Percentiles rank a stretch among this genome's conserved stretches.
Evolutionary conservation across 2,888 invertebrate species (phyloP).

Genomic region (Rhingia rostrata): DNA sequence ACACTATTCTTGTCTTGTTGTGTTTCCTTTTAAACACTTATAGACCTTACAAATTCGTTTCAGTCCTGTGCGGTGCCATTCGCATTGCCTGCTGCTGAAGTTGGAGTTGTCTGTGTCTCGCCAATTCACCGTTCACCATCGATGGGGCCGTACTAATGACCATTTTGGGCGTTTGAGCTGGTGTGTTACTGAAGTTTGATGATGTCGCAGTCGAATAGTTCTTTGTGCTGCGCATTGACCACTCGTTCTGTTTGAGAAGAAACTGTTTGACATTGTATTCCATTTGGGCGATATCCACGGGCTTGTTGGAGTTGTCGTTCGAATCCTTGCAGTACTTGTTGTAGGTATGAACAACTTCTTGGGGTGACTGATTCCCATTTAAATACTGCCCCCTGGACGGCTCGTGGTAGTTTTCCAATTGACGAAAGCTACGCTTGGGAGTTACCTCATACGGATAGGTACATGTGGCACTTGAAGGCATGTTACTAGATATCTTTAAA

Average conservation of each 20-base stretch:
- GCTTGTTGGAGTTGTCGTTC: constrained; percentile 80
- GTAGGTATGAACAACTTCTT: constrained; percentile 81
- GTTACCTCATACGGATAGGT: constrained; percentile 54
- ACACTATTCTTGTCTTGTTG: background rate
- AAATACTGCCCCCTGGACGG: constrained; percentile 28
- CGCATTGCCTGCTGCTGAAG: constrained; percentile 67
- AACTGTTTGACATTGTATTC: constrained; percentile 91
- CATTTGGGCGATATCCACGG: constrained; percentile 88
- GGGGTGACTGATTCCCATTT: constrained; percentile 74
- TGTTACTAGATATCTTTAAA: constrained; percentile 48
- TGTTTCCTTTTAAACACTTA: background rate
- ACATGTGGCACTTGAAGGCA: constrained; percentile 64
- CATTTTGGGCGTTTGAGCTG: constrained; percentile 52
- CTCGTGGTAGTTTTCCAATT: constrained; percentile 35
- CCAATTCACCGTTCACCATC: constrained; percentile 57
- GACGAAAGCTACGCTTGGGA: constrained; percentile 44
- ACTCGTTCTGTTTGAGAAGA: constrained; percentile 85
- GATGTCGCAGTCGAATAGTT: constrained; percentile 61
- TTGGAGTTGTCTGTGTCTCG: constrained; percentile 45
- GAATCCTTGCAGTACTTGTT: constrained; percentile 81
- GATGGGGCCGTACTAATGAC: constrained; percentile 7
- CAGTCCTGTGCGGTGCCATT: constrained; percentile 81
- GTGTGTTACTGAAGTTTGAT: constrained; percentile 64
- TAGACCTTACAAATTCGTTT: constrained; percentile 83
- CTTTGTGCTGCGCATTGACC: constrained; percentile 80